Conservation (phyloP, 2,888 invertebrate genomes). For the Antitype chi region DNA sequence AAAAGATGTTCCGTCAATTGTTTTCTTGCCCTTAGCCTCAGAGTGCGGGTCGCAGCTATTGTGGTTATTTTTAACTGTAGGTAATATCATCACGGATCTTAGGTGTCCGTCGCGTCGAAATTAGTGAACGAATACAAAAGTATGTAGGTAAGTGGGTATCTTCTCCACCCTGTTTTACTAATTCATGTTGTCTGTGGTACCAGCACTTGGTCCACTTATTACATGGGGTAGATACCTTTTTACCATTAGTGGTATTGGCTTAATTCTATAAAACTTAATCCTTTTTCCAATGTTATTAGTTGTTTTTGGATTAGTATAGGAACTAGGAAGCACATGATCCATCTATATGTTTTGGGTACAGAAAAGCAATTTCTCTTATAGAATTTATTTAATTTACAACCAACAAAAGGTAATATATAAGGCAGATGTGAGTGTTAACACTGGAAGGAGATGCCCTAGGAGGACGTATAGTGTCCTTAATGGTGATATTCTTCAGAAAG, state of each 20-base stretch:
- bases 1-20: background rate
- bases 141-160: background rate
- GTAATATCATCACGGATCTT: background rate
- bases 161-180: background rate
- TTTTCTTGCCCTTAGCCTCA: conserved; percentile 7
- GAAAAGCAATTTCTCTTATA: background rate
- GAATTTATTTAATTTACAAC: background rate
- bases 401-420: no score
- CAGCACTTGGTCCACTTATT: background rate
- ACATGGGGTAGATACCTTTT: background rate
- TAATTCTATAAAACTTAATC: background rate
- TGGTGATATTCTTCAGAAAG: no score
- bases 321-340: background rate
- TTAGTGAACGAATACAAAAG: background rate
- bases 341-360: background rate
- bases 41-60: background rate
- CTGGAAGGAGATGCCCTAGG: no score
- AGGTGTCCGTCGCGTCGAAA: background rate
- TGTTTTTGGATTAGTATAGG: background rate
- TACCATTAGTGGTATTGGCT: background rate
- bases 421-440: no score
- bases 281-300: background rate
- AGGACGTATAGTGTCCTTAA: no score
- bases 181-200: background rate
- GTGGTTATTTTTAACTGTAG: background rate